Evolutionary conservation across 2,888 invertebrate species (phyloP).

Genomic region (Hanleya hanleyi): DNA sequence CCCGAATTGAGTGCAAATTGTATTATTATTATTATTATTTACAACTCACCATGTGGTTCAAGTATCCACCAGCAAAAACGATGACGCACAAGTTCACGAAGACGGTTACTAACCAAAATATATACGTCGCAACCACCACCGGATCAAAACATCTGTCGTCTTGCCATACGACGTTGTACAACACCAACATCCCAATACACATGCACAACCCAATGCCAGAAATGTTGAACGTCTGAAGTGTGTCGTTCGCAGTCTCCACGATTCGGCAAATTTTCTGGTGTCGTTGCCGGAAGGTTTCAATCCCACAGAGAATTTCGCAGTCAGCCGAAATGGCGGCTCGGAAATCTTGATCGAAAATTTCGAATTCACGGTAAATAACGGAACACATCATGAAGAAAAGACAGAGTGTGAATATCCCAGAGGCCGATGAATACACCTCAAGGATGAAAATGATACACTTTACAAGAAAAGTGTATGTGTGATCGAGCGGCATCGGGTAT

Average conservation of each 20-base stretch:
- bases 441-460: not conserved
- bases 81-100: not conserved
- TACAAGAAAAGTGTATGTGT: not conserved
- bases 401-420: not conserved
- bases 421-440: not conserved
- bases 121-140: not conserved
- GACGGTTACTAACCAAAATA: not conserved
- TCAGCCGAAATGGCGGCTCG: not conserved
- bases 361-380: not conserved
- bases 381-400: not conserved
- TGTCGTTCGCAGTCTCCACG: not conserved
- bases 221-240: not conserved
- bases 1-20: no score
- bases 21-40: no score
- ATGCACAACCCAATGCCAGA: not conserved
- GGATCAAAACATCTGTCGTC: not conserved
- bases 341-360: not conserved
- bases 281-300: not conserved
- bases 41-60: not conserved
- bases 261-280: not conserved
- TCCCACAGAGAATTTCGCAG: not conserved
- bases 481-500: not conserved
- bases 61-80: not conserved
- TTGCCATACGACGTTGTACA: not conserved
- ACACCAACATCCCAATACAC: not conserved